phyloP scores from a whole-genome alignment of 1,140 invertebrate species.

The Aradophagus sp. region DNA sequence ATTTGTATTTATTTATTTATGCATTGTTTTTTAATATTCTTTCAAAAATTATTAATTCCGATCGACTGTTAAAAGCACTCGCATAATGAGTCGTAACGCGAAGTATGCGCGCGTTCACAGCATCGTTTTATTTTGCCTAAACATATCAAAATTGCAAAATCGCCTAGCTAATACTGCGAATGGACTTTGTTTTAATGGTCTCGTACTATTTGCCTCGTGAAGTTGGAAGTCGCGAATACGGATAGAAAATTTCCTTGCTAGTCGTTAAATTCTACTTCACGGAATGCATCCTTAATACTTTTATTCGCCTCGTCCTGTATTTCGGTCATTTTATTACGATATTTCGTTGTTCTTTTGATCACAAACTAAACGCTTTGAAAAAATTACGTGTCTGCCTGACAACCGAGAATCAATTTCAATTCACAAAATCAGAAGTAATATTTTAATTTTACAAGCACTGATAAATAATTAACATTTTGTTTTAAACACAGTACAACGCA shows the following conservation, averaged over 20 bases:
- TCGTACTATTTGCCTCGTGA: slow-evolving; percentile 8
- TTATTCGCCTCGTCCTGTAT: slow-evolving; percentile 40
- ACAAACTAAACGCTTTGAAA: no score
- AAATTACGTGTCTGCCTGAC: no score
- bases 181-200: slow-evolving; percentile 43
- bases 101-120: slow-evolving; percentile 38
- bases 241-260: slow-evolving; percentile 42
- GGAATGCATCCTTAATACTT: slow-evolving; percentile 56
- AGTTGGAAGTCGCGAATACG: slow-evolving; percentile 23
- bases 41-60: slow-evolving; percentile 6
- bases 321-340: slow-evolving; percentile 44
- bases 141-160: slow-evolving; percentile 54
- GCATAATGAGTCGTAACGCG: slow-evolving; percentile 19
- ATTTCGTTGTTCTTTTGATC: slow-evolving; percentile 23
- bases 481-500: no score
- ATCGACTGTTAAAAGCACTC: not conserved
- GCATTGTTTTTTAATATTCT: slow-evolving; percentile 1
- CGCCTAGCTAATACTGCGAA: slow-evolving; percentile 51
- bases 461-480: no score
- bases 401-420: no score
- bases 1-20: no score
- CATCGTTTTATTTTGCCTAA: slow-evolving; percentile 45
- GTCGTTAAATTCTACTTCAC: slow-evolving; percentile 39
- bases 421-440: no score
- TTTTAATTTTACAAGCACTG: no score